Conservation (phyloP, 2,797 vertebrate species). For the Erpetoichthys calabaricus region DNA sequence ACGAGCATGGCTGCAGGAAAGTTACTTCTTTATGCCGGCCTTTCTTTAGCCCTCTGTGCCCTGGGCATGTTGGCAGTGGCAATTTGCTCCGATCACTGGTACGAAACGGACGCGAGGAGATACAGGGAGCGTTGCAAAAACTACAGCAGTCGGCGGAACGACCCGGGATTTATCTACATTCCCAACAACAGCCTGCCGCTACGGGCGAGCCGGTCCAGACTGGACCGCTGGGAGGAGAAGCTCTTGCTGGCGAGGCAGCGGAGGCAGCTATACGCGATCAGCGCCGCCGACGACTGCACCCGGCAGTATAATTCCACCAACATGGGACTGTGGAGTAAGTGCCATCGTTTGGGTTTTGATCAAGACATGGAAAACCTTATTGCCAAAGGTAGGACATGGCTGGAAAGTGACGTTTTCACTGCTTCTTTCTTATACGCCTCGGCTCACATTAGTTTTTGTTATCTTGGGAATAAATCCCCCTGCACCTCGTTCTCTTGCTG, state of each 20-base stretch:
- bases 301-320: conserved; percentile 93
- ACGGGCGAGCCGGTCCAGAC: conserved; percentile 71
- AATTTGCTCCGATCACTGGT: conserved; percentile 97
- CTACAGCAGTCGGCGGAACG: conserved; percentile 83
- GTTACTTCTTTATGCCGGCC: conserved; percentile 90
- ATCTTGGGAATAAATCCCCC: too few species aligned
- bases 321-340: conserved; percentile 95
- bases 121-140: conserved; percentile 90
- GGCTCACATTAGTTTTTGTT: too few species aligned
- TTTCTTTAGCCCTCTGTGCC: conserved; percentile 88
- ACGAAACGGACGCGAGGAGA: conserved; percentile 91
- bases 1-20: conserved; percentile 87
- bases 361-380: conserved; percentile 80
- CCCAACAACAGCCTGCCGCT: conserved; percentile 96
- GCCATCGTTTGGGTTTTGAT: conserved; percentile 82
- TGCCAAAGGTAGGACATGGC: conserved; percentile 69
- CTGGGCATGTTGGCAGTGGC: conserved; percentile 95
- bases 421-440: too few species aligned
- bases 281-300: conserved; percentile 85
- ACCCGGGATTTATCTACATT: conserved; percentile 96
- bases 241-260: conserved; percentile 77
- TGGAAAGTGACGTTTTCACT: not conserved
- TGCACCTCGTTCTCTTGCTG: too few species aligned
- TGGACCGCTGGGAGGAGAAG: conserved; percentile 77
- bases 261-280: conserved; percentile 93